Base-by-base conservation (phyloP, 30 jellyfish, hydroid and myxozoan genomes). In the Clytia hemisphaerica region DNA sequence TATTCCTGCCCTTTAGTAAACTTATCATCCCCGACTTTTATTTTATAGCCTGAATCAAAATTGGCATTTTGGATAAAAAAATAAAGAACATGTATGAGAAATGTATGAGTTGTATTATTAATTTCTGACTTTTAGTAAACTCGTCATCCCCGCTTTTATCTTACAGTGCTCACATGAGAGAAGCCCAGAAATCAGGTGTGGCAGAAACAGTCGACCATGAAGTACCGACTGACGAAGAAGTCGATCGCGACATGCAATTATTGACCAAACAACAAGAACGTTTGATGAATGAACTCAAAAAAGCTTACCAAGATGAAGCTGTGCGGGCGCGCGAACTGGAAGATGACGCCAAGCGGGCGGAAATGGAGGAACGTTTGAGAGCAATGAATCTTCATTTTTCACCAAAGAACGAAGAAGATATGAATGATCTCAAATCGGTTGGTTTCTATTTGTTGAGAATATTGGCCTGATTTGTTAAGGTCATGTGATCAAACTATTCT, bases 161-260 rank as follows among this genome's bases (percentile, higher is more conserved):
- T 34, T 53, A 4, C 31, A 84, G 95, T 37, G 72, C 60, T 37
- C 94, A 78, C 69, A 37, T 75, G 86, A 87, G 74, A 10, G 96
- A 86, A 50, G 92, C 94, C n/a, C 84, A 53, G 33, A 76, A 84
- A n/a, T 84, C 94, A 3, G 95, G 93, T 45, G 93, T 78, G 4
- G 92, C 87, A 1, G 84, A 77, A 45, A 67, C 72, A 0, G 63
- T 81, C 36, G 90, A 77, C 48, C 53, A 49, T 4, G 83, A 67
- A 2, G 35, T 82, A 29, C 95, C 95, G 22, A 76, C 78, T 64
- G 93, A 80, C 40, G 82, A 75, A 7, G 85, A 80, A 25, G 82
- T 80, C 6, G 95, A 80, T 15, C 72, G 38, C 33, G 93, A 81
- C 19, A 55, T 89, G 37, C 67, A 75, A 33, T 26, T 75, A 51